phyloP scores from a whole-genome alignment of 2,113 vertebrate species.

The Cnemophilus loriae region DNA sequence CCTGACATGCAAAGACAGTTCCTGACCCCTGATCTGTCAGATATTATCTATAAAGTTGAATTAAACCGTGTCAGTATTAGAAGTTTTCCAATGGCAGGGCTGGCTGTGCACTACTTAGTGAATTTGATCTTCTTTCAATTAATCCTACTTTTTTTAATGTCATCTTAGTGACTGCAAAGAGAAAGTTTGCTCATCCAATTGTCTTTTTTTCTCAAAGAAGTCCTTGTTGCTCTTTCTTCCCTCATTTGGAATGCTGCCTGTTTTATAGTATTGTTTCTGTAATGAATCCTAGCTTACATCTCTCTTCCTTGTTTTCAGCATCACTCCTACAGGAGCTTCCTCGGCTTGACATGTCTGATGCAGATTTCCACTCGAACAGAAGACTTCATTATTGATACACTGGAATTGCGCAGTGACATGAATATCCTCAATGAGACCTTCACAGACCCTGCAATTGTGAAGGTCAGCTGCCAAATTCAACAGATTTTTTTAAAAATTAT shows the following conservation, averaged over 20 bases:
- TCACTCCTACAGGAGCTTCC: conserved; percentile 94
- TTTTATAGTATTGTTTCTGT: not conserved
- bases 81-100: not conserved
- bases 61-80: not conserved
- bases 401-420: conserved; percentile 90
- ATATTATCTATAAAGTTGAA: not conserved
- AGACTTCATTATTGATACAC: conserved; percentile 89
- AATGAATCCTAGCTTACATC: not conserved
- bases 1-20: not conserved
- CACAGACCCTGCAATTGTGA: conserved; percentile 87
- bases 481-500: not conserved
- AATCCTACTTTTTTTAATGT: not conserved
- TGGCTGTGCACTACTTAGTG: not conserved
- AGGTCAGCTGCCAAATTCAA: conserved; percentile 76
- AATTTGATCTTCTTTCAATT: not conserved
- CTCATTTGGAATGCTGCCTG: not conserved
- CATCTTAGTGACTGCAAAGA: not conserved
- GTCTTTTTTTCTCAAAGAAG: not conserved
- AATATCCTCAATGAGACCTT: conserved; percentile 92
- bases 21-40: not conserved
- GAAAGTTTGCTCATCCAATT: not conserved
- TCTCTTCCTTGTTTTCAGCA: conserved; percentile 70
- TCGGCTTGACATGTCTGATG: conserved; percentile 92
- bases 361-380: conserved; percentile 93
- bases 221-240: not conserved